Conservation (phyloP, 1,140 invertebrate genomes). For the Melitaea cinxia region DNA sequence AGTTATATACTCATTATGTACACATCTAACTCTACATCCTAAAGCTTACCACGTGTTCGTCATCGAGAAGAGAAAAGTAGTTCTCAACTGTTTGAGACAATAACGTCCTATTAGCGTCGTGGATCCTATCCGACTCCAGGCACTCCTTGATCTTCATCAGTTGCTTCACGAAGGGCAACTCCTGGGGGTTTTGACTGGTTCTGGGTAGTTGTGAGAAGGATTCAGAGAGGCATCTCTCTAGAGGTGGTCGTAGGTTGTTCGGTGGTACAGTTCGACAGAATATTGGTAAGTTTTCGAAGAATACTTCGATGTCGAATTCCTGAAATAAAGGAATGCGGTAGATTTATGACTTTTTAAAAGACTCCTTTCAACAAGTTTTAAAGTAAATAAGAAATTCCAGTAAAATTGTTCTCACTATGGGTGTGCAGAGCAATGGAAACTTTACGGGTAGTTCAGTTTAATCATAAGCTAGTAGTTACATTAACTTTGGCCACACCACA, state of each 20-base stretch:
- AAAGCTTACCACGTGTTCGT: conserved; percentile 68
- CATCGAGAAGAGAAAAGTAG: conserved; percentile 73
- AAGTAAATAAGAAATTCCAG: too few species aligned
- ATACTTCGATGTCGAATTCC: conserved; percentile 58
- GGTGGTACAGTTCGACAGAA: conserved; percentile 65
- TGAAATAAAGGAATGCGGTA: conserved; percentile 38
- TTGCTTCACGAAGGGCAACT: conserved; percentile 54
- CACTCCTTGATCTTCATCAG: conserved; percentile 53
- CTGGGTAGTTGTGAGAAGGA: conserved; percentile 38
- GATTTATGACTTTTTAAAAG: too few species aligned
- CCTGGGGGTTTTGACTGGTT: conserved; percentile 28
- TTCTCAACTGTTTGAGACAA: conserved; percentile 77
- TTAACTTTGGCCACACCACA: too few species aligned
- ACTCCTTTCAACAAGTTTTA: too few species aligned
- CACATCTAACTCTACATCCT: too few species aligned
- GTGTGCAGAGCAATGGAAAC: too few species aligned
- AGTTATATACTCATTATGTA: too few species aligned
- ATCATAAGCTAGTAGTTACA: too few species aligned
- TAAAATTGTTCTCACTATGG: too few species aligned
- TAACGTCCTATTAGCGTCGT: conserved; percentile 81
- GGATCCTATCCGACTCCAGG: conserved; percentile 78
- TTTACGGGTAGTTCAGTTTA: too few species aligned
- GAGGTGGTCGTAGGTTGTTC: conserved; percentile 49
- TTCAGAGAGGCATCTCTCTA: conserved; percentile 51
- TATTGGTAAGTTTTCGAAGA: conserved; percentile 62